Conservation (phyloP, 2,113 vertebrate genomes). For the Prietella phreatophila region DNA sequence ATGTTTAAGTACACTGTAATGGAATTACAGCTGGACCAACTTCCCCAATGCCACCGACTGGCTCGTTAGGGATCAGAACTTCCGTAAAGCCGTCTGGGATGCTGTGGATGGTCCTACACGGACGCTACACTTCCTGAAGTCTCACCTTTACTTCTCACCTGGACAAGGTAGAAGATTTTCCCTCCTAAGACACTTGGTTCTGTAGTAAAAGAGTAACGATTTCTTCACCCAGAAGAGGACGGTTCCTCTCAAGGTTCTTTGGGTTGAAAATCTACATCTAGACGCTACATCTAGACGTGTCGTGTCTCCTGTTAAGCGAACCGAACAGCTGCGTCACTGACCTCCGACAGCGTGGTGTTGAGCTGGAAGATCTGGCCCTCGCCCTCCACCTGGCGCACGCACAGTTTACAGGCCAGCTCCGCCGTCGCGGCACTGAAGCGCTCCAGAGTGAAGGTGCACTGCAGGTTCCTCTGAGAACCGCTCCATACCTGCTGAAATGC, state of each 20-base stretch:
- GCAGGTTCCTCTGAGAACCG: conserved; percentile 88
- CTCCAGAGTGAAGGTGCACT: conserved; percentile 93
- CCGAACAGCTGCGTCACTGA: conserved; percentile 53
- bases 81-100: background rate
- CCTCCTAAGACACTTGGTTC: background rate
- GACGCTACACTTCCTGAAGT: background rate
- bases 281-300: background rate
- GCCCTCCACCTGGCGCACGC: conserved; percentile 94
- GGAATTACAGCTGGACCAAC: background rate
- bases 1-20: too few relatives aligned
- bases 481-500: conserved; percentile 94
- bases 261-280: background rate
- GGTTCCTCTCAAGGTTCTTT: background rate
- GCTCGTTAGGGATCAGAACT: background rate
- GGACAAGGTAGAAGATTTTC: background rate
- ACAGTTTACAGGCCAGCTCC: conserved; percentile 92
- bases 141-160: background rate
- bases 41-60: too few relatives aligned
- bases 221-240: background rate
- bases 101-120: background rate
- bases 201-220: background rate
- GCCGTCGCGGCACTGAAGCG: conserved; percentile 81
- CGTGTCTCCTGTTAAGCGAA: background rate
- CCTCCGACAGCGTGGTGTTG: conserved; percentile 88
- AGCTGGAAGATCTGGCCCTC: conserved; percentile 98